Evolutionary conservation across 2,888 invertebrate species (phyloP), one percentile per base, ranked within the genome.

Genomic region (Hydrotaea cyrtoneurina): DNA sequence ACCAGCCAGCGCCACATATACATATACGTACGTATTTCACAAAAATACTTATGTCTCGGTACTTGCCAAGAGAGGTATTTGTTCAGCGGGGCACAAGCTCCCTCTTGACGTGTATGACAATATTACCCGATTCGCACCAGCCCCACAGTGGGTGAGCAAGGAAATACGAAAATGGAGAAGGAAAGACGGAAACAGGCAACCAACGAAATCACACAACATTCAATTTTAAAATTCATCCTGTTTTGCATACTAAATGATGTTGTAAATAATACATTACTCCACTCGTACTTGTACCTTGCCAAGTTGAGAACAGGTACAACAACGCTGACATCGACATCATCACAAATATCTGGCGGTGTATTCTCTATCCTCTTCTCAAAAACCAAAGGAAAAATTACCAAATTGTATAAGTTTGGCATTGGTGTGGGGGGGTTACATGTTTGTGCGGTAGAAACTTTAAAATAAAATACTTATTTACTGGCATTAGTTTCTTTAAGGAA

Each of bases 161-260:
- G 50, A 50, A n/a, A 50, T 50, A 2, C 50, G 13, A 50, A 50
- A 31, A 31, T 13, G 13, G 62, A 62, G n/a, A 50, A n/a, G n/a
- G 50, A 7, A 50, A n/a, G n/a, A 31, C 31, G 17, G n/a, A 23
- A 46, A 13, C 17, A 39, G 19, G 7, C 69, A 64, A 57, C 69
- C 3, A 75, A 80, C 10, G 66, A 69, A 82, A 69, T 69, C 23
- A 15, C 76, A 83, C 80, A 80, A 77, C 74, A 77, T 80, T 83
- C 83, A 83, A 80, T 83, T 80, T 80, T 77, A 79, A 74, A 83
- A 77, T 80, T 77, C 55, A 80, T 80, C 80, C 83, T 83, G 83
- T 80, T 83, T 83, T 80, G 83, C 83, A 83, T 83, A 77, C 80
- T 77, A 83, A 83, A 80, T 83, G 83, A 83, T 57, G 59, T 73